These are phyloP conservation scores for Musca vetustissima DNA, from an alignment of 1,140 invertebrate species.

Conservation along the genomic window DNA sequence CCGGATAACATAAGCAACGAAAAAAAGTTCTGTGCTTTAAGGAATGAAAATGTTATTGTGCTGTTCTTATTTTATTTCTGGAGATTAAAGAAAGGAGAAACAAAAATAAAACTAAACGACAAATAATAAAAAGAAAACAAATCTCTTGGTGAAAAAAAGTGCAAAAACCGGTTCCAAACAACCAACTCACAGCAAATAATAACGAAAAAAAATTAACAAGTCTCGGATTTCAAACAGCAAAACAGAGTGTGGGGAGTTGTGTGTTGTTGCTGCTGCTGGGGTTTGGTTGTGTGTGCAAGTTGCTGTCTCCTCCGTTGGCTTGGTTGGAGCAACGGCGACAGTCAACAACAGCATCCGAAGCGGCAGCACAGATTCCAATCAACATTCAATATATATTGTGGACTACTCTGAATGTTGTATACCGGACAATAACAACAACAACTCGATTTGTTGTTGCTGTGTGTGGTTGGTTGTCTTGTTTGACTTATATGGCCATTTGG, in stretches of 20 bases:
- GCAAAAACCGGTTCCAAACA: slow-evolving; percentile 17
- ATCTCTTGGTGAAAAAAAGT: slow-evolving; percentile 19
- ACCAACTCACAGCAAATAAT: too few species aligned
- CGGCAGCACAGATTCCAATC: slow-evolving; percentile 9
- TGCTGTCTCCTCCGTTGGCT: too few species aligned
- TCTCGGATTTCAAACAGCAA: slow-evolving; percentile 4
- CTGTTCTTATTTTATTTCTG: background rate
- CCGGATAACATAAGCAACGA: too few species aligned
- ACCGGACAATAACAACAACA: slow-evolving; percentile 1
- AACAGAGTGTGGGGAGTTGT: too few species aligned
- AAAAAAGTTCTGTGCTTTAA: background rate
- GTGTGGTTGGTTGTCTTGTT: background rate
- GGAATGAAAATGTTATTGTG: background rate
- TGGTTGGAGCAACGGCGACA: too few species aligned
- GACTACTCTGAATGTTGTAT: too few species aligned
- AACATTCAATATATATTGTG: slow-evolving; percentile 7
- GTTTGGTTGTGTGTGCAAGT: too few species aligned
- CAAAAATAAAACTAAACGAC: too few species aligned
- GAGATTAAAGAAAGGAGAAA: background rate
- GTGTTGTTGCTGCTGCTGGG: too few species aligned
- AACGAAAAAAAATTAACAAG: slow-evolving; percentile 7
- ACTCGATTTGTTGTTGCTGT: background rate
- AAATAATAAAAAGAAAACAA: slow-evolving; percentile 13
- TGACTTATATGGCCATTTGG: slow-evolving; percentile 21
- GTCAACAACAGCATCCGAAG: background rate